A percentile compares a stretch with the other conserved stretches of the same genome.
These are phyloP conservation scores for Ptychodera flava DNA, from an alignment of 35 echinoderm and acorn worm genomes.

Conservation along the genomic window DNA sequence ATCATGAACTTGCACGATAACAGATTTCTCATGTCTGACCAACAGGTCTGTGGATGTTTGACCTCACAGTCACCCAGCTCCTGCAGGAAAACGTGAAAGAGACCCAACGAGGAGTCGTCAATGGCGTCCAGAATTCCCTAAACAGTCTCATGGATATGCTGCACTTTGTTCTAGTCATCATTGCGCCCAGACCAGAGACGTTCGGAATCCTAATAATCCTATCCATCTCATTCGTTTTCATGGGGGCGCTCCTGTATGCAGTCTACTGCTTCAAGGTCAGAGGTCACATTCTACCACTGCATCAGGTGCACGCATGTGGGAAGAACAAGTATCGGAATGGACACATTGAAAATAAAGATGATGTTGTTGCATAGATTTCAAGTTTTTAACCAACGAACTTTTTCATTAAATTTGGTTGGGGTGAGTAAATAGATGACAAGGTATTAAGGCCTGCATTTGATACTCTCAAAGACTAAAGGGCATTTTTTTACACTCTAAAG, in stretches of 20 bases:
- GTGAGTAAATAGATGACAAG: too few relatives aligned
- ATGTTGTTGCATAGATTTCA: too few relatives aligned
- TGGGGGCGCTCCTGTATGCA: slow-evolving; percentile 39
- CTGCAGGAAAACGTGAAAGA: slow-evolving; percentile 59
- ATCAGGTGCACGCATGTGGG: too few relatives aligned
- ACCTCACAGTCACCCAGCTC: slow-evolving; percentile 61
- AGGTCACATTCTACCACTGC: slow-evolving; percentile 62
- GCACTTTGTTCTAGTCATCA: slow-evolving; percentile 87
- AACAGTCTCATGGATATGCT: slow-evolving; percentile 86
- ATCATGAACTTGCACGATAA: too few relatives aligned
- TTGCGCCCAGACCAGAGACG: slow-evolving; percentile 61
- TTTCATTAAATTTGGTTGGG: too few relatives aligned
- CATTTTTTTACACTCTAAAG: too few relatives aligned
- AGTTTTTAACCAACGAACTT: too few relatives aligned
- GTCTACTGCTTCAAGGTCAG: slow-evolving; percentile 54
- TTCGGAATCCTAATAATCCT: slow-evolving; percentile 78
- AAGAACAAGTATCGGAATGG: too few relatives aligned
- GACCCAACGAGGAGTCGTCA: slow-evolving; percentile 60
- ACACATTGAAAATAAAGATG: too few relatives aligned
- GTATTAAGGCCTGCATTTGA: too few relatives aligned
- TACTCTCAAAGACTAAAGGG: too few relatives aligned
- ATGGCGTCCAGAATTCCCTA: slow-evolving; percentile 75
- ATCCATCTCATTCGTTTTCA: slow-evolving; percentile 46
- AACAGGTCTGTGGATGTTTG: slow-evolving; percentile 90
- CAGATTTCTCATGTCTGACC: too few relatives aligned